These are phyloP conservation scores for Brachyrhaphis roseni DNA, from an alignment of 2,797 vertebrate species.

Conservation along the genomic window DNA sequence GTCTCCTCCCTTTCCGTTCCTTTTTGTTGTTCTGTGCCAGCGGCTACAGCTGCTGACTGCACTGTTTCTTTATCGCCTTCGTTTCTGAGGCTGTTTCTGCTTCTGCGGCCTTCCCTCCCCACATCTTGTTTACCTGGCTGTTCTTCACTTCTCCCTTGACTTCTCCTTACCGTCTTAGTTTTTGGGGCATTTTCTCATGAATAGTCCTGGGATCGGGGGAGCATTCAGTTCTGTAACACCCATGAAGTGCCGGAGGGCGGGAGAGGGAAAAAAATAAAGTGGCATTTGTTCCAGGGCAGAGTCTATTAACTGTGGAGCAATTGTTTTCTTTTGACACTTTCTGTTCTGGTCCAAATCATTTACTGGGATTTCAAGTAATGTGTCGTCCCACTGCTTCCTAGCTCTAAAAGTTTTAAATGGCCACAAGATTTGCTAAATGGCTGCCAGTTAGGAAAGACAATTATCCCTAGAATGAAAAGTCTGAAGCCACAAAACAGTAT, in stretches of 20 bases:
- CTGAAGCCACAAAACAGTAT: neutral
- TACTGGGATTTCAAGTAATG: neutral
- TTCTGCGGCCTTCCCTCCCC: slow-evolving; percentile 28
- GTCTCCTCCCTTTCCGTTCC: neutral
- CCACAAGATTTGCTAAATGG: neutral
- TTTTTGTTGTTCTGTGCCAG: slow-evolving; percentile 25
- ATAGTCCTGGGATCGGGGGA: slow-evolving; percentile 29
- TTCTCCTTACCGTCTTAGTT: slow-evolving; percentile 15
- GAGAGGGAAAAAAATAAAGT: slow-evolving; percentile 1
- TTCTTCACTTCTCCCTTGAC: slow-evolving; percentile 13
- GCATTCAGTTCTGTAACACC: slow-evolving; percentile 18
- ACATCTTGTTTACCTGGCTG: neutral
- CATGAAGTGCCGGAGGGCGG: slow-evolving; percentile 5
- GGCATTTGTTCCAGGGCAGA: slow-evolving; percentile 29
- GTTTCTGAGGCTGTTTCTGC: slow-evolving; percentile 18
- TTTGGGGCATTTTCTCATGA: slow-evolving; percentile 38
- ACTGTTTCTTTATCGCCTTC: slow-evolving; percentile 21
- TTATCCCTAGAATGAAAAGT: neutral
- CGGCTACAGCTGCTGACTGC: slow-evolving; percentile 38
- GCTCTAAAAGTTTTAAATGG: neutral
- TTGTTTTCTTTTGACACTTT: slow-evolving; percentile 16
- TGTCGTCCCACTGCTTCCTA: neutral
- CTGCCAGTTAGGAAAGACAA: neutral
- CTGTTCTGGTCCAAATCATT: neutral
- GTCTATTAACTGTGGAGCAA: slow-evolving; percentile 21